Conservation (phyloP, 1,140 invertebrate genomes). For the Drosophila serrata region DNA sequence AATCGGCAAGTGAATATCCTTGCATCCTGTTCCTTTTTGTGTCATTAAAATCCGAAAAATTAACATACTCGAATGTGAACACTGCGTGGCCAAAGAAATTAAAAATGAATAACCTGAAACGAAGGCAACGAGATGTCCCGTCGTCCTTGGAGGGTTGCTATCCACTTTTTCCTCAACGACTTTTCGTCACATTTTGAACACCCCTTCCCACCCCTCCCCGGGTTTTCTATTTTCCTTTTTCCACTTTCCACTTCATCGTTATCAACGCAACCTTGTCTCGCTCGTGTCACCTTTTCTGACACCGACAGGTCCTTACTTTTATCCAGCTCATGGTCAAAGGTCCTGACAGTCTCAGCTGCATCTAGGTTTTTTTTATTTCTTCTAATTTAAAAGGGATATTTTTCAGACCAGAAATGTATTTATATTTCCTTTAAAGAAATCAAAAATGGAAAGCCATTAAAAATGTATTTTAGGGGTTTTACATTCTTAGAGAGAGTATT, state of each 20-base stretch:
- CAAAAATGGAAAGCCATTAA: not conserved
- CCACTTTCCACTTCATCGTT: slow-evolving; percentile 22
- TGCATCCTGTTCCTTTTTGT: not conserved
- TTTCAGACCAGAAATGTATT: not conserved
- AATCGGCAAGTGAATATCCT: slow-evolving; percentile 55
- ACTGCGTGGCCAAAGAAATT: slow-evolving; percentile 54
- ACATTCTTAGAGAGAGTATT: not conserved
- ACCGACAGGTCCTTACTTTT: slow-evolving; percentile 21
- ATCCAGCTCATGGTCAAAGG: slow-evolving; percentile 43
- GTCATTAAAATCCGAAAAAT: slow-evolving; percentile 65
- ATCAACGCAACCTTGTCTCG: slow-evolving; percentile 35
- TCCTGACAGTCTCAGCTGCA: slow-evolving; percentile 43
- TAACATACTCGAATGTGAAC: slow-evolving; percentile 76
- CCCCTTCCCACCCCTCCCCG: no score
- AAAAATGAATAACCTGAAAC: slow-evolving; percentile 71
- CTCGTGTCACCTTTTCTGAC: slow-evolving; percentile 54
- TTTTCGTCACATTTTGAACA: not conserved
- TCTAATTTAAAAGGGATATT: not conserved
- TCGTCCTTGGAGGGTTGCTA: slow-evolving; percentile 30
- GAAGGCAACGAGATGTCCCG: slow-evolving; percentile 20
- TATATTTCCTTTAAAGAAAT: not conserved
- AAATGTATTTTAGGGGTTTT: not conserved
- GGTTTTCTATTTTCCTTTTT: slow-evolving; percentile 9
- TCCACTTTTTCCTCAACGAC: not conserved
- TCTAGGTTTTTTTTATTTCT: not conserved